phyloP scores from a whole-genome alignment of 2,888 invertebrate species.

The Himalopsyche japonica region DNA sequence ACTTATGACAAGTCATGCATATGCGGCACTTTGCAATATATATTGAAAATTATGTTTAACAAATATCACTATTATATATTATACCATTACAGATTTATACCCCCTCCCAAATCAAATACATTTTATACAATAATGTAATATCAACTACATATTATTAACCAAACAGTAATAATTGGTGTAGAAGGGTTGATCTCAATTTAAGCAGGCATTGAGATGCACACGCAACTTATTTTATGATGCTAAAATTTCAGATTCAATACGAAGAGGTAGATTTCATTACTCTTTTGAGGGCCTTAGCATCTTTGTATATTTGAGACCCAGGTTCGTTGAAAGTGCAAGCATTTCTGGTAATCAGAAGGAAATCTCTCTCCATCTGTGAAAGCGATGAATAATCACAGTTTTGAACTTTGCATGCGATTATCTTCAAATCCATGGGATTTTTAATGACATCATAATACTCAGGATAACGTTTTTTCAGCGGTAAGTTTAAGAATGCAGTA shows the following conservation, averaged over 20 bases:
- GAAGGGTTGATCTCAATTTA: no score
- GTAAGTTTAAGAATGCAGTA: slow-evolving; percentile 86
- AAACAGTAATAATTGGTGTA: no score
- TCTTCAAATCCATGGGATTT: slow-evolving; percentile 91
- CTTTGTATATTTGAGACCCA: slow-evolving; percentile 94
- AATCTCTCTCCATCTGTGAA: slow-evolving; percentile 85
- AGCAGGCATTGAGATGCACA: no score
- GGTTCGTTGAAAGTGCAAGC: slow-evolving; percentile 97
- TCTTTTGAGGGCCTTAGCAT: slow-evolving; percentile 87
- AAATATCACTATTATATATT: no score
- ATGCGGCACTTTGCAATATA: no score
- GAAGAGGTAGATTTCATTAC: slow-evolving; percentile 49
- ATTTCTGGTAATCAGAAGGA: slow-evolving; percentile 89
- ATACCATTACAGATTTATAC: no score
- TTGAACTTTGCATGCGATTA: slow-evolving; percentile 90
- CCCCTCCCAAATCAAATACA: no score
- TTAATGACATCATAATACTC: slow-evolving; percentile 95
- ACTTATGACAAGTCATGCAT: no score
- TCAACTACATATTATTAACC: no score
- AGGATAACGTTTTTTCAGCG: slow-evolving; percentile 90
- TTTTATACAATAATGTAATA: no score
- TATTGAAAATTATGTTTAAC: no score
- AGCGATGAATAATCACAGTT: slow-evolving; percentile 77
- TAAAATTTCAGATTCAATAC: not conserved
- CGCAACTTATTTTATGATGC: not conserved